Evolutionary conservation across 2,888 invertebrate genomes (phyloP).

Genomic region (Candidula unifasciata): DNA sequence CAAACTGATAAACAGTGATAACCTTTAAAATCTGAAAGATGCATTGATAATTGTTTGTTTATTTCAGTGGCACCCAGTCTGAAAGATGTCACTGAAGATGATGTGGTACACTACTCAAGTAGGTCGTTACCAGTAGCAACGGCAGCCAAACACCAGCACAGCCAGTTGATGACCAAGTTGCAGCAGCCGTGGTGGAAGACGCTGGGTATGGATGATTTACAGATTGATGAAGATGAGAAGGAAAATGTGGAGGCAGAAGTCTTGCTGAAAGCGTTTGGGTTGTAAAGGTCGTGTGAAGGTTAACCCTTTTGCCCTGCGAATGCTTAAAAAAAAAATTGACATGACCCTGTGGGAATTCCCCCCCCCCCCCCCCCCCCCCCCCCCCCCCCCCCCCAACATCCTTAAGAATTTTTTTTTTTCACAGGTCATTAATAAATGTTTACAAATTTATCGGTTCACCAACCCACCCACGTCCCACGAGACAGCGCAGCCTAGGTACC

Average conservation of each 20-base stretch:
- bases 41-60: neutral
- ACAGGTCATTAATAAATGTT: neutral
- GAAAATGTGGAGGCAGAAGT: constrained; percentile 55
- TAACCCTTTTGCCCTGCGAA: no score
- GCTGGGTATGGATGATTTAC: constrained; percentile 70
- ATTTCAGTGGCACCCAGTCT: constrained; percentile 75
- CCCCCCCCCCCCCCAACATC: no score
- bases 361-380: no score
- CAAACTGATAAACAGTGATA: no score
- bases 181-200: constrained; percentile 76
- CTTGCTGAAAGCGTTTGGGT: constrained; percentile 38
- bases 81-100: constrained; percentile 67
- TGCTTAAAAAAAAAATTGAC: no score
- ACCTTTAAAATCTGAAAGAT: no score
- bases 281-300: constrained; percentile 14
- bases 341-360: no score
- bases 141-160: constrained; percentile 72
- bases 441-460: no score
- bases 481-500: no score
- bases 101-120: constrained; percentile 73
- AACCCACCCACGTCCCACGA: no score
- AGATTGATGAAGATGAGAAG: constrained; percentile 61
- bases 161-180: constrained; percentile 66
- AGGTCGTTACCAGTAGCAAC: constrained; percentile 74
- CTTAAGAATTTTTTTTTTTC: no score